Percentiles rank a stretch among this genome's conserved stretches.
Conservation (phyloP, 2,797 vertebrate genomes). For the Syngnathus rostellatus region DNA sequence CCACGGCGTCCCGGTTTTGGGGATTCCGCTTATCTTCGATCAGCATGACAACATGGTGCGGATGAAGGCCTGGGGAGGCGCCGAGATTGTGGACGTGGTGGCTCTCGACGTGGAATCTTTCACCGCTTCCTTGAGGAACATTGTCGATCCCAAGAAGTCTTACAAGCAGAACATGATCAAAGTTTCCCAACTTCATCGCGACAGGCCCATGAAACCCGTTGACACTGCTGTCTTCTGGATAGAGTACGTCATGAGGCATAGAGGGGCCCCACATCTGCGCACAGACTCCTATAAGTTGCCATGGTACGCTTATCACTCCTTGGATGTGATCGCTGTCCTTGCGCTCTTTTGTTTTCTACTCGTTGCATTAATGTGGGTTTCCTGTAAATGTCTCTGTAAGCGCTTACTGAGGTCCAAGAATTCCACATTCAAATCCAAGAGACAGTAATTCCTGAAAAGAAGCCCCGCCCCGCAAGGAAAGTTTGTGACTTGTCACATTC, state of each 20-base stretch:
- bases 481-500: neutral
- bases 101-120: constrained; percentile 39
- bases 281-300: constrained; percentile 46
- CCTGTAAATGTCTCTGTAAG: constrained; percentile 24
- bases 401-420: constrained; percentile 11
- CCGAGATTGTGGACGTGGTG: constrained; percentile 39
- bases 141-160: constrained; percentile 35
- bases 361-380: neutral
- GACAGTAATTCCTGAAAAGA: neutral
- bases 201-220: constrained; percentile 47
- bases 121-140: constrained; percentile 31
- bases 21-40: constrained; percentile 55
- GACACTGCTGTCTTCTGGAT: constrained; percentile 55
- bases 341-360: constrained; percentile 14
- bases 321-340: constrained; percentile 43
- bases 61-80: constrained; percentile 33
- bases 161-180: constrained; percentile 52
- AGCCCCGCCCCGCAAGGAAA: neutral
- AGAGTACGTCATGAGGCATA: constrained; percentile 51
- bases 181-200: constrained; percentile 42
- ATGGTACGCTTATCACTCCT: constrained; percentile 42
- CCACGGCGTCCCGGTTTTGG: constrained; percentile 49
- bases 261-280: constrained; percentile 45
- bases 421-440: constrained; percentile 27
- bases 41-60: constrained; percentile 52